Percentiles rank a stretch among this genome's conserved stretches.
phyloP scores from a whole-genome alignment of 2,888 invertebrate species.

The Crocallis elinguaria region DNA sequence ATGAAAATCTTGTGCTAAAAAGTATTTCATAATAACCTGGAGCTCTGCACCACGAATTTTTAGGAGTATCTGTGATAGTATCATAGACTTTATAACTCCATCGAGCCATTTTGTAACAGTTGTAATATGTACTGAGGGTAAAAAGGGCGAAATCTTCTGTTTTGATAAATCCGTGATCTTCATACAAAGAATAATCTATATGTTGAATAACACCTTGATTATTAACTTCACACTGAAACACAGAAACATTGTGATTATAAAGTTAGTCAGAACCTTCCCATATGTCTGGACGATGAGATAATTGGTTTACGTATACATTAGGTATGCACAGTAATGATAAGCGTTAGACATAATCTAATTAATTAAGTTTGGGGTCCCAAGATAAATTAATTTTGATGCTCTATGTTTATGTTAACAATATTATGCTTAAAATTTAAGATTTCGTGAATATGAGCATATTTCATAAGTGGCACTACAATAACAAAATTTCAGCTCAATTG shows the following conservation, averaged over 20 bases:
- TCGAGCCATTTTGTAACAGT: slow-evolving; percentile 50
- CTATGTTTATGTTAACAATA: no score
- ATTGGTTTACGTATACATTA: no score
- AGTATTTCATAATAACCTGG: no score
- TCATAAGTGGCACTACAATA: no score
- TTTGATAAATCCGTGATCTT: slow-evolving; percentile 69
- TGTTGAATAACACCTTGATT: slow-evolving; percentile 76
- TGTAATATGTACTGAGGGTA: slow-evolving; percentile 40
- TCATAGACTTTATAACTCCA: slow-evolving; percentile 50
- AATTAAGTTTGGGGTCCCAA: no score
- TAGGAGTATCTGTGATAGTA: slow-evolving; percentile 51
- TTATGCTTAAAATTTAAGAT: no score
- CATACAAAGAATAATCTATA: slow-evolving; percentile 69
- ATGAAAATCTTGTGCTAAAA: no score
- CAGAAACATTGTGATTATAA: background rate
- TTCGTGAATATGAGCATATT: no score
- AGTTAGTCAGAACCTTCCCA: background rate
- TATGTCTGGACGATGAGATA: background rate
- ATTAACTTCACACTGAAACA: slow-evolving; percentile 51
- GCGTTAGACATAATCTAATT: no score
- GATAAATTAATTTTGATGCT: no score
- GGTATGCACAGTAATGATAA: no score
- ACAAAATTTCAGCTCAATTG: no score
- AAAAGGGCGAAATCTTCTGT: slow-evolving; percentile 45
- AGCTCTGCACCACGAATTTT: slow-evolving; percentile 54